phyloP scores from a whole-genome alignment of 2,888 invertebrate genomes.

The Epicampocera succincta region DNA sequence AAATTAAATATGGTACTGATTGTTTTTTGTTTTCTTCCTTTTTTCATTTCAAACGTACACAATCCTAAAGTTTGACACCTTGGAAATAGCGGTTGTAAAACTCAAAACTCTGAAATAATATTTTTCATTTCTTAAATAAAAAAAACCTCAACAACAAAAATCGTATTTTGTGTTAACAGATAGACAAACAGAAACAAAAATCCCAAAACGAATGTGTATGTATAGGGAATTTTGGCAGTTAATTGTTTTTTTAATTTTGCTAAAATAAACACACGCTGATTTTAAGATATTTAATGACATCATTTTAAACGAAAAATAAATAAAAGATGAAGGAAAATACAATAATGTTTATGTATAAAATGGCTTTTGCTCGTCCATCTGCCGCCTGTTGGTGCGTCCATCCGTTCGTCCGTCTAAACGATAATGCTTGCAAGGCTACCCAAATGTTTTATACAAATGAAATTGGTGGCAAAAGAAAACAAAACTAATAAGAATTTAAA shows the following conservation, averaged over 20 bases:
- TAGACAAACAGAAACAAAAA: neutral
- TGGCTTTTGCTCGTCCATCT: constrained; percentile 6
- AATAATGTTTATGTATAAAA: constrained; percentile 37
- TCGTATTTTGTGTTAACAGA: too few species aligned
- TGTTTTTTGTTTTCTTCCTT: too few species aligned
- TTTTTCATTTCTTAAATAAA: too few species aligned
- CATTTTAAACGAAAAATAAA: constrained; percentile 51
- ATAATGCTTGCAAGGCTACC: constrained; percentile 56
- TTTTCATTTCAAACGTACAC: too few species aligned
- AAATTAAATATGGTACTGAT: too few species aligned
- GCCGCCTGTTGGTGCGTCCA: too few species aligned
- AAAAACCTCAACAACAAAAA: too few species aligned
- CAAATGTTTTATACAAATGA: constrained; percentile 53
- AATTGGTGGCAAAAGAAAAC: constrained; percentile 45
- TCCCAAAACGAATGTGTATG: constrained; percentile 1
- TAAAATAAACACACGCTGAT: constrained; percentile 1
- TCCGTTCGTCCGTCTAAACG: constrained; percentile 18
- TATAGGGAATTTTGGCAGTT: constrained; percentile 13
- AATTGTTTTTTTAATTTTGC: constrained; percentile 1
- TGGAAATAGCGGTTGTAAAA: too few species aligned
- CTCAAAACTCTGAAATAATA: too few species aligned
- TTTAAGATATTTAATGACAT: constrained; percentile 60
- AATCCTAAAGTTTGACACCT: too few species aligned
- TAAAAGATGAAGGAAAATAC: constrained; percentile 23
- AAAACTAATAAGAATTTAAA: constrained; percentile 41